phyloP scores from a whole-genome alignment of 2,888 invertebrate species.

The Plebejus melissa region DNA sequence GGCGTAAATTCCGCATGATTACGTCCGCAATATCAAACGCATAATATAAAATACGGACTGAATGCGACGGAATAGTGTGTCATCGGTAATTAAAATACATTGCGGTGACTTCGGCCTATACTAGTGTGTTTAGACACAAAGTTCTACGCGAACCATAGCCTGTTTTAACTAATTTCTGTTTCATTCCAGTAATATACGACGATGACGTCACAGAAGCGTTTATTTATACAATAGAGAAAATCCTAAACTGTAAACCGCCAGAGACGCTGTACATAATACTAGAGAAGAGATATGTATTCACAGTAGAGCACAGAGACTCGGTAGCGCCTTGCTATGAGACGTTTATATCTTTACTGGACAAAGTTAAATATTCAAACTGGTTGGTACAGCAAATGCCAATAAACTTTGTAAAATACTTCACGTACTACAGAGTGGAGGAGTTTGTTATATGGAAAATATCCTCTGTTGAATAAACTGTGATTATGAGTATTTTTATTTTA shows the following conservation, averaged over 20 bases:
- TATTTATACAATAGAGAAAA: constrained; percentile 83
- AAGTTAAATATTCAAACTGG: constrained; percentile 75
- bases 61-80: too few relatives aligned
- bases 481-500: constrained; percentile 37
- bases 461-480: constrained; percentile 49
- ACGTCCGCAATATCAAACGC: too few relatives aligned
- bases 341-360: constrained; percentile 82
- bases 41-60: too few relatives aligned
- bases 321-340: constrained; percentile 94
- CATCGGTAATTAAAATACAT: too few relatives aligned
- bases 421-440: constrained; percentile 88
- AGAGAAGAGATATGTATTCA: constrained; percentile 93
- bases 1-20: too few relatives aligned
- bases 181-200: constrained; percentile 88
- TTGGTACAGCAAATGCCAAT: constrained; percentile 80
- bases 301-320: constrained; percentile 86
- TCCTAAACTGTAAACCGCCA: constrained; percentile 79
- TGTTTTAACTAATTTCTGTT: background rate
- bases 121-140: too few relatives aligned
- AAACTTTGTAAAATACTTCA: constrained; percentile 89
- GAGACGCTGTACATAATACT: constrained; percentile 86
- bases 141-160: too few relatives aligned
- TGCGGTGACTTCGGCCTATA: too few relatives aligned
- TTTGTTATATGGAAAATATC: constrained; percentile 86
- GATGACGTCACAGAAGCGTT: constrained; percentile 89